Evolutionary conservation across 2,797 vertebrate species (phyloP), one percentile per base, ranked within the genome.

Genomic region (Pachyuromys duprasi): DNA sequence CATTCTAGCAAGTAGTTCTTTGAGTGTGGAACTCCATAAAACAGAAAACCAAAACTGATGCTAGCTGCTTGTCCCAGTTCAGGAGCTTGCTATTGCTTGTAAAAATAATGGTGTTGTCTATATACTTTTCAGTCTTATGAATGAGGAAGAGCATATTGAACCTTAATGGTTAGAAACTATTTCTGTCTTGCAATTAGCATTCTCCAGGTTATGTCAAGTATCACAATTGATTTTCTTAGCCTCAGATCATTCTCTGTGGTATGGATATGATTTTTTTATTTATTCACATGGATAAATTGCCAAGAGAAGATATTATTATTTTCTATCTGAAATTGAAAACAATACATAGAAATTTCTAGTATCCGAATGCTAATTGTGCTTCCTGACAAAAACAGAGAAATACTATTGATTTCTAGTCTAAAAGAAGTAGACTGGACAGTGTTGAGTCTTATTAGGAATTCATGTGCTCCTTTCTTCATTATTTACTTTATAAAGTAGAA

Each of bases 1-100:
- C 65, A 18, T 75, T 78, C 92, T 53, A 83, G 24, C 63, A 89
- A 94, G 13, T 39, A 49, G 8, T 83, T 95, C 53, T 80, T 76
- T 92, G 79, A 67, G 8, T 76, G 15, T 84, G 24, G 31, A 76
- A 49, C 36, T 42, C 33, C 28, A 3, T 31, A 69, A 93, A 3
- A 84, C 57, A 81, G 17, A 87, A 70, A 31, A 53, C 7, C 78
- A 67, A 55, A 33, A 62, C n/a, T 80, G 28, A 69, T 49, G 42
- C 17, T 8, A 74, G 76, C 13, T 49, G 12, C 24, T 91, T 67
- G 45, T 3, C n/a, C 53, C 62, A 53, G 31, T 69, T 72, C 65
- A 89, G 24, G 55, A 89, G 55, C 3, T 26, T 63, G 0, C 2
- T 36, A n/a, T 65, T 24, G 22, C 31, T 93, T 65, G 28, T 3